phyloP scores from a whole-genome alignment of 1,140 invertebrate genomes.

The Leptinotarsa texana region DNA sequence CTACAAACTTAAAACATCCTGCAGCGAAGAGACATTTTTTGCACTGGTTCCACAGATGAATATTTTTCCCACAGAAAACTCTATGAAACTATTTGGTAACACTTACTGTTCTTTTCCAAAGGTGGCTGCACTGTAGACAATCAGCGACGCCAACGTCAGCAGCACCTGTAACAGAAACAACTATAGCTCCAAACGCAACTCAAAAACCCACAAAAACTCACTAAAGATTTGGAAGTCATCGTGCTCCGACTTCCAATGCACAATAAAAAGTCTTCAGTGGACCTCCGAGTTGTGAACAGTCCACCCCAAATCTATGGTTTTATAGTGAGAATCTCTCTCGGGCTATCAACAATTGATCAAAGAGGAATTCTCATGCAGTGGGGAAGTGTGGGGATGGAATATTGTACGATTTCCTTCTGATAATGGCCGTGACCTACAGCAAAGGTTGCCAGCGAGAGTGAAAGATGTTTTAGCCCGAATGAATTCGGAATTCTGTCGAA shows the following conservation, averaged over 20 bases:
- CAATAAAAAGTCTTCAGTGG: conserved; percentile 14
- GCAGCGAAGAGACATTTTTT: too few relatives aligned
- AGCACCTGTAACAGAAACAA: conserved; percentile 44
- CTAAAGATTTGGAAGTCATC: conserved; percentile 50
- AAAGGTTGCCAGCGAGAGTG: conserved; percentile 40
- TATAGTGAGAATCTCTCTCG: conserved; percentile 41
- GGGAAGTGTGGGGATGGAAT: conserved; percentile 29
- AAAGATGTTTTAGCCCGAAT: conserved; percentile 32
- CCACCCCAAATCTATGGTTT: conserved; percentile 36
- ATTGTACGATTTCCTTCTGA: conserved; percentile 25
- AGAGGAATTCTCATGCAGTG: conserved; percentile 38
- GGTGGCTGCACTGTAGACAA: conserved; percentile 41
- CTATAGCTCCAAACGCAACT: background rate
- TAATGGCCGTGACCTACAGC: conserved; percentile 45
- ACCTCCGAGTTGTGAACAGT: conserved; percentile 14
- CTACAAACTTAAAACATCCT: too few relatives aligned
- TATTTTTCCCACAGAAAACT: background rate
- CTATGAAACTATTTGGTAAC: background rate
- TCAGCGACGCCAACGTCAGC: conserved; percentile 37
- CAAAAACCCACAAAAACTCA: conserved; percentile 38
- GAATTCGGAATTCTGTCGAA: too few relatives aligned
- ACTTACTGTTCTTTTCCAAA: conserved; percentile 54
- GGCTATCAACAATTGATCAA: conserved; percentile 19
- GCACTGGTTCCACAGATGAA: background rate
- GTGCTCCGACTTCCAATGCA: conserved; percentile 36